phyloP scores from a whole-genome alignment of 2,888 invertebrate genomes.

The Microplitis manilae region DNA sequence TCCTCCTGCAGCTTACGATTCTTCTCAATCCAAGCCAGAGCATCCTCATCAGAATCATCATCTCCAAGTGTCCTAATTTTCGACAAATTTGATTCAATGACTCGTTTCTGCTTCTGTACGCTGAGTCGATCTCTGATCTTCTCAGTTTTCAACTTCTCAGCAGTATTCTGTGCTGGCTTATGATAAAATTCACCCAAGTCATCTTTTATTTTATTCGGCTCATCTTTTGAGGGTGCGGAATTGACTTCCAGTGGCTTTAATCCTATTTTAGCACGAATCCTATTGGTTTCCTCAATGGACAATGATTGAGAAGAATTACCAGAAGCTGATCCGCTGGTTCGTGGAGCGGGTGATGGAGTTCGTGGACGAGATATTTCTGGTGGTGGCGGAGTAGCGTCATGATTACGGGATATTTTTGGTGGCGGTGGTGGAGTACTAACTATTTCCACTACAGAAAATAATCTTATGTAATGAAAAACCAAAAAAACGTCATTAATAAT shows the following conservation, averaged over 20 bases:
- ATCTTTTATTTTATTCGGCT: conserved; percentile 70
- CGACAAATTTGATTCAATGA: conserved; percentile 79
- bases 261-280: conserved; percentile 92
- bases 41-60: conserved; percentile 81
- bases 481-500: conserved; percentile 27
- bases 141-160: conserved; percentile 82
- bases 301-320: conserved; percentile 75
- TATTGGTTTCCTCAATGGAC: conserved; percentile 90
- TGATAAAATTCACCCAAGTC: conserved; percentile 88
- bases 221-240: conserved; percentile 60
- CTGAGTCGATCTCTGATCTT: conserved; percentile 86
- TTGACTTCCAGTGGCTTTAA: conserved; percentile 89
- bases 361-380: conserved; percentile 50
- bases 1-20: conserved; percentile 84
- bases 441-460: conserved; percentile 63
- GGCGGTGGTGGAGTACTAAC: conserved; percentile 70
- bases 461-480: conserved; percentile 12
- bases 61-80: conserved; percentile 79
- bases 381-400: conserved; percentile 61
- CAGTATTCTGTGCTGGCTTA: conserved; percentile 85
- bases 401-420: conserved; percentile 68
- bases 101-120: conserved; percentile 84
- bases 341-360: conserved; percentile 57
- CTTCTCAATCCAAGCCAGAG: conserved; percentile 86
- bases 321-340: conserved; percentile 56